Base-by-base conservation (phyloP, 2,797 vertebrate genomes). In the Pristis pectinata region DNA sequence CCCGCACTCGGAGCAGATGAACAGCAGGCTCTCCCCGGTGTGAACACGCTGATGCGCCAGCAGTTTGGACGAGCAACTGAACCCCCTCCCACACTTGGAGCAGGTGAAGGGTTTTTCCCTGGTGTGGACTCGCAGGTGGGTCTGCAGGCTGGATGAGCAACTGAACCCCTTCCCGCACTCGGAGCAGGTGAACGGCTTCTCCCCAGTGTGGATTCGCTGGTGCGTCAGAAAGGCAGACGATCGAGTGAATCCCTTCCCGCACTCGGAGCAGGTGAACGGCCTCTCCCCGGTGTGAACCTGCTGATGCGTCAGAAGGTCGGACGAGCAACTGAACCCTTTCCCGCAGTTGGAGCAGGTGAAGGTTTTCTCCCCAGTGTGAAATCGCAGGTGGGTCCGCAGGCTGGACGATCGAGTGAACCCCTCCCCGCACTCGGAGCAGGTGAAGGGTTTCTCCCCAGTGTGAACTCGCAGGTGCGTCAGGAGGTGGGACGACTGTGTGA, bases 121-220 rank as follows among this genome's bases (percentile, higher is more conserved):
- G 4, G 83, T 87, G 53, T 87, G 83, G 56, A 85, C 27, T 4
- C 49, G 49, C 49, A 49, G 49, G 49, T 49, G 49, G 49, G 49
- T 49, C 49, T 49, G 49, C 49, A 49, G 49, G 49, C 49, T 49
- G 49, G 49, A 49, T 3, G 49, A 49, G 49, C 49, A 49, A 4
- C 49, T 79, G n/a, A 79, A 79, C 15, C n/a, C 77, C 77, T 91
- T 91, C 87, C 59, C 34, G 61, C 87, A 91, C 13, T 37, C 59
- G 15, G 87, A 91, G 87, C 87, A 91, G n/a, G 17, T 91, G 56
- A 91, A 91, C n/a, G 87, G 59, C 59, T 15, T 64, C 59, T 91
- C 87, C 34, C 56, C 87, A 41, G n/a, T 37, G 59, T 89, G 76
- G 49, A 49, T 49, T 49, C 49, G 49, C 4, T 49, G 49, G 49